Percentiles rank a stretch among this genome's conserved stretches.
These are phyloP conservation scores for Monopis laevigella DNA, from an alignment of 2,888 invertebrate species.

Conservation along the genomic window DNA sequence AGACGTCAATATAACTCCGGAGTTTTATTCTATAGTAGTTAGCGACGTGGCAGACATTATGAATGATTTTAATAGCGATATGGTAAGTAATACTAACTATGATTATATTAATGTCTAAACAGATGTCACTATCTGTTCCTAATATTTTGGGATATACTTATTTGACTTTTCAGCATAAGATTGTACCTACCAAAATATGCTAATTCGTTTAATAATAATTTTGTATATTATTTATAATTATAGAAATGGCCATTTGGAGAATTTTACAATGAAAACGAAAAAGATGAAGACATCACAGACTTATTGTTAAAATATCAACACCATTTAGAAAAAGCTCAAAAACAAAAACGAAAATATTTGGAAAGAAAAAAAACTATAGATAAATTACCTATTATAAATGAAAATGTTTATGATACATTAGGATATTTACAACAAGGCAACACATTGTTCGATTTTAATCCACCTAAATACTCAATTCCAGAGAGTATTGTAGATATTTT, in stretches of 20 bases:
- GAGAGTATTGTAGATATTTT: slow-evolving; percentile 29
- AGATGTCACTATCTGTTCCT: no score
- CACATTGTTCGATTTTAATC: neutral
- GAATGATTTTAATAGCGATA: slow-evolving; percentile 42
- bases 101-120: no score
- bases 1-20: slow-evolving; percentile 28
- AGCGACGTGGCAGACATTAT: slow-evolving; percentile 51
- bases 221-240: slow-evolving; percentile 20
- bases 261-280: slow-evolving; percentile 33
- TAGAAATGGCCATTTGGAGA: slow-evolving; percentile 36
- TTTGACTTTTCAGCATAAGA: no score
- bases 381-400: slow-evolving; percentile 44
- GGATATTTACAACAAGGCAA: neutral
- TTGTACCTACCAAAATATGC: no score
- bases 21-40: slow-evolving; percentile 48
- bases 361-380: slow-evolving; percentile 46
- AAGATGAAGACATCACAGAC: slow-evolving; percentile 46
- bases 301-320: slow-evolving; percentile 49
- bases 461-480: neutral
- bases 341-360: slow-evolving; percentile 37
- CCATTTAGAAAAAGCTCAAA: slow-evolving; percentile 49
- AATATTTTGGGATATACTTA: no score
- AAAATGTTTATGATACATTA: no score
- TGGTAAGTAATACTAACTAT: slow-evolving; percentile 38
- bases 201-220: neutral